A percentile compares a stretch with the other conserved stretches of the same genome.
Evolutionary conservation across 1,140 invertebrate species (phyloP).

Genomic region (Drosophila ercepeae): DNA sequence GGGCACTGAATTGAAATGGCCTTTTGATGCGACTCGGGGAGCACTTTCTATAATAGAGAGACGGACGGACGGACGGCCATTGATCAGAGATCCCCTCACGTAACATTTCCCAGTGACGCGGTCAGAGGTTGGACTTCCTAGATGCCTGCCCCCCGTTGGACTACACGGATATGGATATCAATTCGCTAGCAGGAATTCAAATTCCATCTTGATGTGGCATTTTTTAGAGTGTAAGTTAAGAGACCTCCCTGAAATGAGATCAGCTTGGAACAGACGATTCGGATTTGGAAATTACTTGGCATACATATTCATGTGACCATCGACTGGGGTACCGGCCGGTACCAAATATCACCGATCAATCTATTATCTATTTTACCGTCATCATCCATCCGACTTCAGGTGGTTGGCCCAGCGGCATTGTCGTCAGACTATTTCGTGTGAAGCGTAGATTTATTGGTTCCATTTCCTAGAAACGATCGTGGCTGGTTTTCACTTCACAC

Average conservation of each 20-base stretch:
- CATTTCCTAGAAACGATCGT: slow-evolving; percentile 55
- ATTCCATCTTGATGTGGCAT: slow-evolving; percentile 3
- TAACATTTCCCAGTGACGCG: slow-evolving; percentile 28
- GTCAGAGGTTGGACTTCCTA: slow-evolving; percentile 49
- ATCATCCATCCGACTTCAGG: slow-evolving; percentile 39
- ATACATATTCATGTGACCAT: slow-evolving; percentile 40
- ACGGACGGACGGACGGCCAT: slow-evolving; percentile 10
- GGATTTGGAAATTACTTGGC: slow-evolving; percentile 33
- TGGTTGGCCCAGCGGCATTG: slow-evolving; percentile 30
- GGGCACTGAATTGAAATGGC: slow-evolving; percentile 69
- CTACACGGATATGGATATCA: slow-evolving; percentile 51
- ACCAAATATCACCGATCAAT: slow-evolving; percentile 28
- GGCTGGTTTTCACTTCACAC: slow-evolving; percentile 36
- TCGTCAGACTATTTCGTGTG: slow-evolving; percentile 41
- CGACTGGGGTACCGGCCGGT: slow-evolving; percentile 40
- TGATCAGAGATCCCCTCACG: slow-evolving; percentile 32
- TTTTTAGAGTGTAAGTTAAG: not conserved
- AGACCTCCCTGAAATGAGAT: not conserved
- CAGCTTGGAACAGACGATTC: slow-evolving; percentile 1
- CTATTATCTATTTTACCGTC: slow-evolving; percentile 23
- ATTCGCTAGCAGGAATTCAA: slow-evolving; percentile 1
- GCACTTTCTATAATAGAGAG: slow-evolving; percentile 49
- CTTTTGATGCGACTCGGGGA: slow-evolving; percentile 37
- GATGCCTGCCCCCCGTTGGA: slow-evolving; percentile 18
- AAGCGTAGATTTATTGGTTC: slow-evolving; percentile 48